Evolutionary conservation across 2,113 vertebrate genomes (phyloP).

Genomic region (Oreochromis spilurus): DNA sequence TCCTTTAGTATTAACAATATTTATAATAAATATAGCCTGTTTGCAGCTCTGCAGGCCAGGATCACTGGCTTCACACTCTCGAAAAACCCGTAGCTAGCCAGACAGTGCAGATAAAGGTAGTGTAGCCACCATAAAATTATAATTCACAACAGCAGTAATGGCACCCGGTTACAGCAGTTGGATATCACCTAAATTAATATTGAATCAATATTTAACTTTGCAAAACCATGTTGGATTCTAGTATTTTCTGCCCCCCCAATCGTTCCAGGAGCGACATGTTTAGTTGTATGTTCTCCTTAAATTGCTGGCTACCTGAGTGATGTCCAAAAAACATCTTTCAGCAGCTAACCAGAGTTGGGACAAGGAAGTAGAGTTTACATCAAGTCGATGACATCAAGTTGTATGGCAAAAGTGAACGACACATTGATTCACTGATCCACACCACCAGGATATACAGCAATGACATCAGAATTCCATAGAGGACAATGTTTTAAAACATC

Average conservation of each 20-base stretch:
- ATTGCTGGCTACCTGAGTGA: neutral
- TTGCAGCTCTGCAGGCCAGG: neutral
- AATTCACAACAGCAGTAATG: neutral
- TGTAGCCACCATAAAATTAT: neutral
- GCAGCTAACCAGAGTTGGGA: neutral
- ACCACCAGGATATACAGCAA: neutral
- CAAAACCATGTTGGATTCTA: neutral
- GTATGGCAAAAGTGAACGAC: neutral
- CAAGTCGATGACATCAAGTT: neutral
- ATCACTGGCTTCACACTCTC: neutral
- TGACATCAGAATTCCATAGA: neutral
- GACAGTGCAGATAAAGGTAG: neutral
- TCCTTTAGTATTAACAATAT: neutral
- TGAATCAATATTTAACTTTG: neutral
- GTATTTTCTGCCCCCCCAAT: neutral
- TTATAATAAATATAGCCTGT: neutral
- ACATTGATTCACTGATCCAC: neutral
- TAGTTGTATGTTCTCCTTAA: neutral
- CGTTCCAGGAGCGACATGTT: neutral
- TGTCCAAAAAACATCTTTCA: neutral
- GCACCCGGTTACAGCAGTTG: neutral
- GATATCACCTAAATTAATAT: neutral
- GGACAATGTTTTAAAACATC: neutral
- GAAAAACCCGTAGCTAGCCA: neutral
- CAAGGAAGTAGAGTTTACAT: neutral